These are phyloP conservation scores for Amorpha juglandis DNA, from an alignment of 2,888 invertebrate genomes.

Conservation along the genomic window DNA sequence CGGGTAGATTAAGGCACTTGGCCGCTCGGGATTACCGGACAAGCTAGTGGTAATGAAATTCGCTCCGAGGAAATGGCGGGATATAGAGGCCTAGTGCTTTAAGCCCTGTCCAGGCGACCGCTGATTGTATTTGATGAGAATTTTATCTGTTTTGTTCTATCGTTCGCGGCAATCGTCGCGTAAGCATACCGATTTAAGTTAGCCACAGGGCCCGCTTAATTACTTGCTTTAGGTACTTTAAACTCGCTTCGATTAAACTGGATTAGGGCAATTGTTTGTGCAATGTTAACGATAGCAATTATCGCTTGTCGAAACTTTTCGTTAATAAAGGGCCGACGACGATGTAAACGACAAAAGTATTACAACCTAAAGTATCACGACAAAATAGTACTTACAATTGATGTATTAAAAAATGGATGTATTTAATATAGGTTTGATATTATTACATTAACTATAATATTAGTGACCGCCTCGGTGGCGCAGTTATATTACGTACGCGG, in stretches of 20 bases:
- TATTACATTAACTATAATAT: too few species aligned
- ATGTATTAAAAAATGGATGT: too few species aligned
- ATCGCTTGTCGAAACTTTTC: conserved; percentile 28
- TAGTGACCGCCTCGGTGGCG: too few species aligned
- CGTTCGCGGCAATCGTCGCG: conserved; percentile 57
- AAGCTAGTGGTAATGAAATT: conserved; percentile 82
- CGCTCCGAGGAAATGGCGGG: conserved; percentile 74
- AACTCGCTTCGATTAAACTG: conserved; percentile 42
- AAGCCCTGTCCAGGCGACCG: conserved; percentile 76
- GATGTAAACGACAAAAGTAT: conserved; percentile 3
- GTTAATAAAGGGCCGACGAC: conserved; percentile 20
- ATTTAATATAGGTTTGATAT: too few species aligned
- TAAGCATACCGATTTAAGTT: conserved; percentile 68
- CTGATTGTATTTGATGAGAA: conserved; percentile 82
- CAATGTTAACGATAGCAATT: conserved; percentile 32
- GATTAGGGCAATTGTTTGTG: conserved; percentile 35
- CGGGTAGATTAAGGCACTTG: conserved; percentile 79
- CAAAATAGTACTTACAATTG: too few species aligned
- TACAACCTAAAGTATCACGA: neutral
- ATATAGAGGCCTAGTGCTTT: conserved; percentile 74
- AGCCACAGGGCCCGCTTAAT: conserved; percentile 60
- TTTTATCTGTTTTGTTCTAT: conserved; percentile 78
- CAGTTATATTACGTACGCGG: too few species aligned
- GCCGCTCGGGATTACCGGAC: conserved; percentile 73
- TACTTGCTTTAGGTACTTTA: conserved; percentile 56